Evolutionary conservation across 2,113 vertebrate genomes (phyloP), one percentile per base, ranked within the genome.

Genomic region (Hystrix brachyura): DNA sequence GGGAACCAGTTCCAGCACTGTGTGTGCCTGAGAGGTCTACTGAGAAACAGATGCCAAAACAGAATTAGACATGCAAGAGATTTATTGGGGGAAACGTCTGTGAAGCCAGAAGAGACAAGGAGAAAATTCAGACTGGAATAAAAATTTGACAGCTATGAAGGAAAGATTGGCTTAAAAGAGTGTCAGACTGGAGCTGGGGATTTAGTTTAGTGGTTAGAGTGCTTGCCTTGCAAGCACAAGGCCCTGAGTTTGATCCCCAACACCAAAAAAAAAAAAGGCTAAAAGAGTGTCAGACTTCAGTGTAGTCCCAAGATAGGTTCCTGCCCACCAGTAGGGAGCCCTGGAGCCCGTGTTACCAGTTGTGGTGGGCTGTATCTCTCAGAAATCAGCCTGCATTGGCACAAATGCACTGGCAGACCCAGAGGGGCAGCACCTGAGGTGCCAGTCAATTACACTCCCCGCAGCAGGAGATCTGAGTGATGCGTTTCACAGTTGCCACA

Each of bases 1-100:
- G 51, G 69, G 76, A 92, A 82, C 60, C 83, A 82, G 55, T 69
- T 91, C 19, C 71, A 94, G 85, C 57, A 43, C 69, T 84, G 18
- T 88, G 76, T 72, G 46, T n/a, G 19, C 86, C 82, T 91, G 72
- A 65, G 57, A 95, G 67, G 34, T 80, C 71, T 88, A 78, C 78
- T 3, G 12, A 96, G 90, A 96, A 91, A 93, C 87, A 85, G 87
- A 94, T 88, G 71, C 65, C 89, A 84, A 72, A 72, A 91, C 81
- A 87, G 65, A 95, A 93, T 87, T 79, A 92, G 62, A 72, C 82
- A 64, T 32, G 13, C 85, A 93, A 55, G 64, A 80, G n/a, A 90
- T 72, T 92, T 67, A 92, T 53, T 84, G 91, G 17, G 78, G 32
- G 55, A 86, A 82, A 76, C 4, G 7, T 55, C 79, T 94, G 48